These are phyloP conservation scores for Ranitomeya variabilis DNA, from an alignment of 2,113 vertebrate species.

Conservation along the genomic window DNA sequence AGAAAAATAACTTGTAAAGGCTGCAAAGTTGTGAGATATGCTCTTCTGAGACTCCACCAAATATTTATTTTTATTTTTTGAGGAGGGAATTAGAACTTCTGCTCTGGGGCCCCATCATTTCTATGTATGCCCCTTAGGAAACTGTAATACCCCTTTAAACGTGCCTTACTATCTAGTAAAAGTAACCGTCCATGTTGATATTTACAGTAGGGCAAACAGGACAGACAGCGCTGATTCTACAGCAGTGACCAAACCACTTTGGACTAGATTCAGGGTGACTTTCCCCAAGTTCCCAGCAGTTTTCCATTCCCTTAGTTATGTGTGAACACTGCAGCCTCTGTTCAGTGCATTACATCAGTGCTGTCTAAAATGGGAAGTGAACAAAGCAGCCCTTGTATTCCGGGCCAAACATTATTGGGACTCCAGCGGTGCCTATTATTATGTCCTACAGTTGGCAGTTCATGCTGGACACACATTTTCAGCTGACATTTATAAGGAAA, in stretches of 20 bases:
- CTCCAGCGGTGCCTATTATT: conserved; percentile 48
- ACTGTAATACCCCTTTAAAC: not conserved
- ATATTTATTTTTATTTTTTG: no score
- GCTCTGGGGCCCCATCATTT: no score
- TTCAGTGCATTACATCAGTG: conserved; percentile 49
- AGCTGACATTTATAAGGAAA: conserved; percentile 10
- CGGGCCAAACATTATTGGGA: conserved; percentile 45
- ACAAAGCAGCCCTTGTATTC: conserved; percentile 49
- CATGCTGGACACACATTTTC: conserved; percentile 18
- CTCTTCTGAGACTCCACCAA: no score
- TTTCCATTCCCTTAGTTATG: conserved; percentile 44
- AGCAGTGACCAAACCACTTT: conserved; percentile 47
- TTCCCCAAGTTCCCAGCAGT: conserved; percentile 40
- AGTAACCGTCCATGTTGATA: not conserved
- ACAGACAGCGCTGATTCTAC: conserved; percentile 12
- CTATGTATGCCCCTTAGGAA: not conserved
- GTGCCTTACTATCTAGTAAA: not conserved
- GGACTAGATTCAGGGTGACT: conserved; percentile 45
- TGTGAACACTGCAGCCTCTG: conserved; percentile 55
- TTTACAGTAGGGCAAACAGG: conserved; percentile 4
- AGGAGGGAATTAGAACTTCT: no score
- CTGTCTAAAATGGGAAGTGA: conserved; percentile 25
- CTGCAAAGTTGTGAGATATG: no score
- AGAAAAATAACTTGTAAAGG: no score
- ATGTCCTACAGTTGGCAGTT: conserved; percentile 22